Percentiles rank a stretch among this genome's conserved stretches.
phyloP scores from a whole-genome alignment of 2,888 invertebrate genomes.

The Drosophila monieri region DNA sequence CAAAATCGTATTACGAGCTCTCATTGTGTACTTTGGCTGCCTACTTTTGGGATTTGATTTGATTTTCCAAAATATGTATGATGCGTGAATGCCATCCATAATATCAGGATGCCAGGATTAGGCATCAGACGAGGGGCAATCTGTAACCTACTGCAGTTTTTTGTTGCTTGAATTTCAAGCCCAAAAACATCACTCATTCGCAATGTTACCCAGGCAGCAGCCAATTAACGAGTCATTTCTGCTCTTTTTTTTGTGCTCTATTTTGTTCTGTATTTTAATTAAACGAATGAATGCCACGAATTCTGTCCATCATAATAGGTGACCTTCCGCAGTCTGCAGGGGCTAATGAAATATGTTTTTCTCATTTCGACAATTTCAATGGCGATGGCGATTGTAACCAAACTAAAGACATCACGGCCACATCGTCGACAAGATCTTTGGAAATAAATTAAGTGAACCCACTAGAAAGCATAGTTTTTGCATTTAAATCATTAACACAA shows the following conservation, averaged over 20 bases:
- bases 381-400: conserved; percentile 12
- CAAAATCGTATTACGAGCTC: conserved; percentile 42
- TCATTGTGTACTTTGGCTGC: conserved; percentile 48
- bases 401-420: conserved; percentile 2
- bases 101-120: conserved; percentile 6
- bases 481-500: background rate
- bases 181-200: conserved; percentile 40
- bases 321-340: conserved; percentile 31
- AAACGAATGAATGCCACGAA: conserved; percentile 49
- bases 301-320: conserved; percentile 20
- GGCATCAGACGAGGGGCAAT: conserved; percentile 14
- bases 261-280: conserved; percentile 49
- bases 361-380: conserved; percentile 29
- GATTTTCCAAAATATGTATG: conserved; percentile 40
- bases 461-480: background rate
- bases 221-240: conserved; percentile 56
- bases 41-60: conserved; percentile 60
- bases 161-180: conserved; percentile 13
- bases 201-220: conserved; percentile 29
- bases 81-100: background rate
- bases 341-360: conserved; percentile 31
- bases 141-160: conserved; percentile 21
- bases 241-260: conserved; percentile 9
- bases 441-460: background rate
- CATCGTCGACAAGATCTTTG: conserved; percentile 28